Evolutionary conservation across 2,113 vertebrate genomes (phyloP).

Genomic region (Campylomormyrus tamandua): DNA sequence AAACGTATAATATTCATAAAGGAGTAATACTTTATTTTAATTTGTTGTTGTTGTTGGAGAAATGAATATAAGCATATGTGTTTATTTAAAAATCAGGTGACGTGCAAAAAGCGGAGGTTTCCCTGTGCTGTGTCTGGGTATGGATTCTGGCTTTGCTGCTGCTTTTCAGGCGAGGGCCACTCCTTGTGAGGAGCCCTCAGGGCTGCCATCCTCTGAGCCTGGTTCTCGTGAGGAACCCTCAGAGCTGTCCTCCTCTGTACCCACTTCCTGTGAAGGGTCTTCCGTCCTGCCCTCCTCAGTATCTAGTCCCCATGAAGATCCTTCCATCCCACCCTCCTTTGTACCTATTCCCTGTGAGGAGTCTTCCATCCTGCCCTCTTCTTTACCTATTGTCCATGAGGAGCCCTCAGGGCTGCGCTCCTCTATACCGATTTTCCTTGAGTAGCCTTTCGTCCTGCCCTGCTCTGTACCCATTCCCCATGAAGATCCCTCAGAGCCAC

Average conservation of each 20-base stretch:
- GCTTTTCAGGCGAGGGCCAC: neutral
- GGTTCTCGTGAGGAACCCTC: neutral
- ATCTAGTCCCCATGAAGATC: too few species aligned
- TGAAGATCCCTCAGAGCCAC: too few species aligned
- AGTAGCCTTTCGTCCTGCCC: too few species aligned
- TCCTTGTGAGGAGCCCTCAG: neutral
- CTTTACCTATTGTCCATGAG: too few species aligned
- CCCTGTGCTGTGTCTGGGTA: neutral
- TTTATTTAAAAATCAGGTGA: neutral
- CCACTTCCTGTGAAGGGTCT: neutral
- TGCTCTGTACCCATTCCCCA: too few species aligned
- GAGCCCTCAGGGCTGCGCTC: too few species aligned
- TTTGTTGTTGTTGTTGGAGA: neutral
- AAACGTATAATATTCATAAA: neutral
- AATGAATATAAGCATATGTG: neutral
- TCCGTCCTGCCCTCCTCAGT: too few species aligned
- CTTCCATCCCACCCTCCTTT: too few species aligned
- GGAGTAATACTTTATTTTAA: neutral
- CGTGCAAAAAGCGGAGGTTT: neutral
- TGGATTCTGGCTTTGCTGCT: neutral
- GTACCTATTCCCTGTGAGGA: too few species aligned
- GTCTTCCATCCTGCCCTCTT: too few species aligned
- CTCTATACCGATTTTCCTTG: too few species aligned
- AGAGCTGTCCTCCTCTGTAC: accelerated
- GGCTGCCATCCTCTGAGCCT: neutral